Evolutionary conservation across 2,888 invertebrate species (phyloP).

Genomic region (Gasteruption jaculator): DNA sequence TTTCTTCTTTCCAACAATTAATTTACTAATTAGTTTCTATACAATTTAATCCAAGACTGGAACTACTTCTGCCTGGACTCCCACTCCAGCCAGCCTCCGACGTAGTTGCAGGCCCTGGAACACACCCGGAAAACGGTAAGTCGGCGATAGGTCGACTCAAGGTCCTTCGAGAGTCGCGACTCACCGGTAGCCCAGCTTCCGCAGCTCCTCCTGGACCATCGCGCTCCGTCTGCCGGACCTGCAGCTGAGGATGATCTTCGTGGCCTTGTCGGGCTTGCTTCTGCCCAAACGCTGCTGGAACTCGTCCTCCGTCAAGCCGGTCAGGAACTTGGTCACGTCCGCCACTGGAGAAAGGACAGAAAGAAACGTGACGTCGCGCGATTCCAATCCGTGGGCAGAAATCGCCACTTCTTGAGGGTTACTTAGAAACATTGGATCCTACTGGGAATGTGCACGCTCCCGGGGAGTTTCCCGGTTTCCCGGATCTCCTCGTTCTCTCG

Average conservation of each 20-base stretch:
- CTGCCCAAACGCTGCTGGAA: slow-evolving; percentile 59
- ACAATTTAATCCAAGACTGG: no score
- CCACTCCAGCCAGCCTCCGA: slow-evolving; percentile 62
- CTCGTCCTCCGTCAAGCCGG: slow-evolving; percentile 52
- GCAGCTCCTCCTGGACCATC: slow-evolving; percentile 59
- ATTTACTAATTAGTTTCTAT: no score
- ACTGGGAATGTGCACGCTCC: slow-evolving; percentile 74
- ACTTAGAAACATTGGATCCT: no score
- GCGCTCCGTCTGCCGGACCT: slow-evolving; percentile 64
- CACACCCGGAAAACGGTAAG: slow-evolving; percentile 22
- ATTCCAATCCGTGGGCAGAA: no score
- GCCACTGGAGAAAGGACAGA: slow-evolving; percentile 58
- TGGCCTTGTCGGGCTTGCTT: slow-evolving; percentile 58
- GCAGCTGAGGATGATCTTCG: slow-evolving; percentile 67
- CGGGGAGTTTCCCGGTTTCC: slow-evolving; percentile 68
- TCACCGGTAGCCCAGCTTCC: slow-evolving; percentile 56
- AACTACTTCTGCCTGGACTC: slow-evolving; percentile 42
- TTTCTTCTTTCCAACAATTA: no score
- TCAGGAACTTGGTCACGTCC: slow-evolving; percentile 52
- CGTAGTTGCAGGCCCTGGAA: slow-evolving; percentile 58
- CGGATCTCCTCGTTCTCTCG: slow-evolving; percentile 69
- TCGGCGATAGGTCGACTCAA: slow-evolving; percentile 7
- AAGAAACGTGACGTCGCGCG: no score
- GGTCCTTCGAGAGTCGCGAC: background rate
- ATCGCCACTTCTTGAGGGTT: no score